Percentiles rank a stretch among this genome's conserved stretches.
phyloP scores from a whole-genome alignment of 2,888 invertebrate species.

The Stenichneumon culpator region DNA sequence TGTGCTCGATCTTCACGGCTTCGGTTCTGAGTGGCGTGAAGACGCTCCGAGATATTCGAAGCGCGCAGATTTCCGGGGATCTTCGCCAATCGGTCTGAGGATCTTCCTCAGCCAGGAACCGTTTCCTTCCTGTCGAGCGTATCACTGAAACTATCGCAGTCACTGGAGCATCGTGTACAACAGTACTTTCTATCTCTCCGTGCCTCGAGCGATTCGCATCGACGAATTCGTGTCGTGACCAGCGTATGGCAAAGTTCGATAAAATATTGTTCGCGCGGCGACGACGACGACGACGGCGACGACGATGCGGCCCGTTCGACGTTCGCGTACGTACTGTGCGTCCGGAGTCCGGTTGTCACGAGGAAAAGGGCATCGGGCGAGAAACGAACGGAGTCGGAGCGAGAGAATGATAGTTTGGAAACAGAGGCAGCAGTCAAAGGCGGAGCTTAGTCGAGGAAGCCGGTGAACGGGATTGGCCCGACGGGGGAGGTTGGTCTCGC shows the following conservation, averaged over 20 bases:
- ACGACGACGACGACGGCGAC: slow-evolving; percentile 60
- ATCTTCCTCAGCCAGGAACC: neutral
- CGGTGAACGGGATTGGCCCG: slow-evolving; percentile 74
- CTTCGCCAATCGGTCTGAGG: neutral
- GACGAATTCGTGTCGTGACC: neutral
- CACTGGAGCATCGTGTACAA: slow-evolving; percentile 25
- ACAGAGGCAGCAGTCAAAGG: slow-evolving; percentile 67
- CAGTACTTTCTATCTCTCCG: slow-evolving; percentile 19
- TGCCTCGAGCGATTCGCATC: slow-evolving; percentile 23
- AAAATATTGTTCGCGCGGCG: slow-evolving; percentile 28
- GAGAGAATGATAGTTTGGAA: slow-evolving; percentile 41
- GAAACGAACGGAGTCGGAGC: slow-evolving; percentile 55
- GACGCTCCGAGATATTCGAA: neutral
- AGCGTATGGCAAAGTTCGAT: neutral
- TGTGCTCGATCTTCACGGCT: neutral
- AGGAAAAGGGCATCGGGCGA: slow-evolving; percentile 80
- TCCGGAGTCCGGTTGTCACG: slow-evolving; percentile 77
- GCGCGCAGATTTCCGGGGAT: neutral
- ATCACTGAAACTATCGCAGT: slow-evolving; percentile 32
- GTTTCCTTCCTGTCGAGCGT: slow-evolving; percentile 14
- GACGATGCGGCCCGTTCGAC: slow-evolving; percentile 78
- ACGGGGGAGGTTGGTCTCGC: slow-evolving; percentile 72
- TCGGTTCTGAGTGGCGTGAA: neutral
- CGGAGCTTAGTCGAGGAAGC: slow-evolving; percentile 71
- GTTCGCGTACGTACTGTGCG: slow-evolving; percentile 82